Conservation (phyloP, 2,113 vertebrate species). For the Megaceryle torquata region DNA sequence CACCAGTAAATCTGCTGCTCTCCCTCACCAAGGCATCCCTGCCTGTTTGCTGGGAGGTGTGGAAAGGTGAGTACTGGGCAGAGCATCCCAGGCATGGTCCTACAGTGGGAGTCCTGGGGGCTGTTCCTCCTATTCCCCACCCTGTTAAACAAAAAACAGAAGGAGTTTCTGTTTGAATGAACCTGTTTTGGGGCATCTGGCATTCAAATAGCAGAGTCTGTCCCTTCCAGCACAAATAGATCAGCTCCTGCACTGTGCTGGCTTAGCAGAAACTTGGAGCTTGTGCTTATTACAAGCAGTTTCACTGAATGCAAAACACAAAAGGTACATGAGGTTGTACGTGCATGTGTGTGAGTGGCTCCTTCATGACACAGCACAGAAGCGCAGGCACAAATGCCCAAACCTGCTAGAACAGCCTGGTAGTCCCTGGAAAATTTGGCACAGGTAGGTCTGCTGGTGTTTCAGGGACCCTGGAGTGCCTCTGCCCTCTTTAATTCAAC, state of each 20-base stretch:
- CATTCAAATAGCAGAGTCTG: neutral
- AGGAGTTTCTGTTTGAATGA: neutral
- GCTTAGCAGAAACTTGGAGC: neutral
- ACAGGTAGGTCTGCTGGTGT: neutral
- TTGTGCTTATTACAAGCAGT: rapidly evolving
- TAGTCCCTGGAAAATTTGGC: neutral
- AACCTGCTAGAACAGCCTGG: neutral
- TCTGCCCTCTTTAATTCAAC: neutral
- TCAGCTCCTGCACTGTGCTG: neutral
- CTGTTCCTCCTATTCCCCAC: too few relatives aligned
- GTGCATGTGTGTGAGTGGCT: neutral
- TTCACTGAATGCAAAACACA: neutral
- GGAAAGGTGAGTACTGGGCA: neutral
- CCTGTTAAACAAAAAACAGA: neutral
- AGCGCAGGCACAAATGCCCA: neutral
- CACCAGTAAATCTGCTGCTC: neutral
- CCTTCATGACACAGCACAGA: neutral
- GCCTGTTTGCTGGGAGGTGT: neutral
- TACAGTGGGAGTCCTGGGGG: rapidly evolving
- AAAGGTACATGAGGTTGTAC: neutral
- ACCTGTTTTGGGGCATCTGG: neutral
- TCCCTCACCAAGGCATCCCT: neutral
- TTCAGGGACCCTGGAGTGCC: neutral
- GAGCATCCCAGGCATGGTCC: neutral
- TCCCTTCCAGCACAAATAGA: neutral